phyloP scores from a whole-genome alignment of 2,888 invertebrate genomes.

The Ectemnius cavifrons region DNA sequence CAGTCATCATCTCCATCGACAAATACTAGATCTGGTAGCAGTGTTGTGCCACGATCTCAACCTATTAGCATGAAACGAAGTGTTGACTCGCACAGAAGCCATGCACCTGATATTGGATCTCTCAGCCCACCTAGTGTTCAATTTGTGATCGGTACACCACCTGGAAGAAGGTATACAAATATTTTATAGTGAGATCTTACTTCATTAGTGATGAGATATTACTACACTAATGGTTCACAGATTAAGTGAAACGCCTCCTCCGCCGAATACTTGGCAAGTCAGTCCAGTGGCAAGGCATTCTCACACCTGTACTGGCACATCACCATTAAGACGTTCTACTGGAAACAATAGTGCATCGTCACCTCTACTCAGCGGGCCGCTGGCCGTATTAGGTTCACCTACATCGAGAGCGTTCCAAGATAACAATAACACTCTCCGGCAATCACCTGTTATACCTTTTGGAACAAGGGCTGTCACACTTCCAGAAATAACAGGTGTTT shows the following conservation, averaged over 20 bases:
- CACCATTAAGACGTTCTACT: conserved; percentile 84
- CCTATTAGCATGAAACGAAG: conserved; percentile 91
- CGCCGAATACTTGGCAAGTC: conserved; percentile 90
- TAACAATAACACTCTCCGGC: conserved; percentile 81
- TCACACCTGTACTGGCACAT: conserved; percentile 80
- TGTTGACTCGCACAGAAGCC: conserved; percentile 82
- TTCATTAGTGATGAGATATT: conserved; percentile 8
- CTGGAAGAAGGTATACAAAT: conserved; percentile 80
- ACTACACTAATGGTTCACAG: conserved; percentile 61
- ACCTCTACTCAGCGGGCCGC: conserved; percentile 81
- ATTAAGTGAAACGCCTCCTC: conserved; percentile 85
- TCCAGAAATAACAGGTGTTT: conserved; percentile 81
- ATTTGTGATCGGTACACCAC: conserved; percentile 93
- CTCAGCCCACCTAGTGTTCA: conserved; percentile 94
- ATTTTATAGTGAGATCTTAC: not conserved
- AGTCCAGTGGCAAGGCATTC: conserved; percentile 83
- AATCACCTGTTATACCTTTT: conserved; percentile 82
- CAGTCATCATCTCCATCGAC: conserved; percentile 63
- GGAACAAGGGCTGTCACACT: conserved; percentile 85
- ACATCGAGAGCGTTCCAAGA: conserved; percentile 81
- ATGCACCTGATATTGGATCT: conserved; percentile 90
- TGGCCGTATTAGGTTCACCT: conserved; percentile 85
- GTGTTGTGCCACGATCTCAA: conserved; percentile 88
- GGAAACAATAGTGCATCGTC: conserved; percentile 77
- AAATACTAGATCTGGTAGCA: conserved; percentile 68